Conservation (phyloP, 92 coral and sea anemone species). For the Phymanthus crucifer region DNA sequence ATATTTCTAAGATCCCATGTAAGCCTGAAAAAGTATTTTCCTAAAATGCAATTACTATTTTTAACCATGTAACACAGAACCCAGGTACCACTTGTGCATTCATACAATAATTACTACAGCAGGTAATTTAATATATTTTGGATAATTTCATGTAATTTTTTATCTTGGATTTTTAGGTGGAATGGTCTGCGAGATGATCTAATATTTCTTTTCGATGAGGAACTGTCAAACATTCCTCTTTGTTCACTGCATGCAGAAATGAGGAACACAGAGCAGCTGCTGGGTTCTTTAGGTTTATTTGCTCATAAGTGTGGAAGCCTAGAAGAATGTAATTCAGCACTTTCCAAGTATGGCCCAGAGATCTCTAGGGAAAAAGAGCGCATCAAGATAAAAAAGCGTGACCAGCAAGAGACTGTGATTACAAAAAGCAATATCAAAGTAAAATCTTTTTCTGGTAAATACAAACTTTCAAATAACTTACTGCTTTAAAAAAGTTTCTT, state of each 20-base stretch:
- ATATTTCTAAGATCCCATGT: neutral
- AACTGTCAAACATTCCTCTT: slow-evolving; percentile 28
- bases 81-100: neutral
- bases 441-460: slow-evolving; percentile 54
- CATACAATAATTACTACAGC: neutral
- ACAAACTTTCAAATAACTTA: neutral
- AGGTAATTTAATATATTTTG: neutral
- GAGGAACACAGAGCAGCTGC: slow-evolving; percentile 29
- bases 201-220: slow-evolving; percentile 43
- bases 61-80: neutral
- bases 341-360: slow-evolving; percentile 42
- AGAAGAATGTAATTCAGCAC: slow-evolving; percentile 35
- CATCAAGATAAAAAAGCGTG: slow-evolving; percentile 33
- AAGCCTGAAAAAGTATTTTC: neutral
- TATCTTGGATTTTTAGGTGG: slow-evolving; percentile 30
- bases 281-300: slow-evolving; percentile 45
- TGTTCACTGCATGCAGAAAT: slow-evolving; percentile 51
- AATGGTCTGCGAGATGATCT: slow-evolving; percentile 51
- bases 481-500: neutral
- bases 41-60: neutral
- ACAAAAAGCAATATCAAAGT: slow-evolving; percentile 42
- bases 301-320: slow-evolving; percentile 41
- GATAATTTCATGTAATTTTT: neutral
- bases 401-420: slow-evolving; percentile 42
- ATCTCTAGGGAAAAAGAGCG: slow-evolving; percentile 35